These are phyloP conservation scores for Oscheius sp. DNA, from an alignment of 1,140 invertebrate genomes.

Conservation along the genomic window DNA sequence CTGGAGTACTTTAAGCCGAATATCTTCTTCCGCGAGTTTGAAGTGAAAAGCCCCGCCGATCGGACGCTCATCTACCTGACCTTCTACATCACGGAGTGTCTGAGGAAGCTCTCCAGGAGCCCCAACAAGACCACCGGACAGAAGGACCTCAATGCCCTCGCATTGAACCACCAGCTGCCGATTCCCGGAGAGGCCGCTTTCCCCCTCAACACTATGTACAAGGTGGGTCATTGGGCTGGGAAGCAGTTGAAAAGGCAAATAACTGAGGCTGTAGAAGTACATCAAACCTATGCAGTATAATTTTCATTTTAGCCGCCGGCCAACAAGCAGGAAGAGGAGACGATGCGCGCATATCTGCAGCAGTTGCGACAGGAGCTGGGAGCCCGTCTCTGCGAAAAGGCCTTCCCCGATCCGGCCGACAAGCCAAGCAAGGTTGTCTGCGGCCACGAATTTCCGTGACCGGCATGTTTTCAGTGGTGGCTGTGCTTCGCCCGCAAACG, in stretches of 20 bases:
- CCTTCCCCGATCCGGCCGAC: constrained; percentile 82
- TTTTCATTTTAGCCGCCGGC: constrained; percentile 18
- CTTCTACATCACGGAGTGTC: constrained; percentile 95
- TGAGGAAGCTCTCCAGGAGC: constrained; percentile 83
- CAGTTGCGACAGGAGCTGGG: constrained; percentile 94
- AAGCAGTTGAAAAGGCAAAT: background rate
- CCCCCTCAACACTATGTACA: constrained; percentile 94
- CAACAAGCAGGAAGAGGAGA: constrained; percentile 65
- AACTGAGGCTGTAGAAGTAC: background rate
- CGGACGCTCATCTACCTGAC: constrained; percentile 95
- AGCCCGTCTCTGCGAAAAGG: constrained; percentile 81
- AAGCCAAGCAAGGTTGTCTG: constrained; percentile 79
- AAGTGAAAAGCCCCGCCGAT: constrained; percentile 68
- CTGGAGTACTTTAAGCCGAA: constrained; percentile 97
- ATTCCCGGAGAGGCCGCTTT: constrained; percentile 93
- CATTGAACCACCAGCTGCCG: constrained; percentile 83
- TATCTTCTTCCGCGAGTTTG: constrained; percentile 97
- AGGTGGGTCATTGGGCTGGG: constrained; percentile 70
- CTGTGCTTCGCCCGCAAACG: constrained; percentile 97
- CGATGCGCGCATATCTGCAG: constrained; percentile 85
- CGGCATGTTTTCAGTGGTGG: constrained; percentile 95
- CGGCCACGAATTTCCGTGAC: too few relatives aligned
- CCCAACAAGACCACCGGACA: constrained; percentile 75
- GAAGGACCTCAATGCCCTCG: constrained; percentile 93
- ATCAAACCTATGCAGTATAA: too few relatives aligned